Base-by-base conservation (phyloP, 2,113 vertebrate species). In the Eolophus roseicapilla region DNA sequence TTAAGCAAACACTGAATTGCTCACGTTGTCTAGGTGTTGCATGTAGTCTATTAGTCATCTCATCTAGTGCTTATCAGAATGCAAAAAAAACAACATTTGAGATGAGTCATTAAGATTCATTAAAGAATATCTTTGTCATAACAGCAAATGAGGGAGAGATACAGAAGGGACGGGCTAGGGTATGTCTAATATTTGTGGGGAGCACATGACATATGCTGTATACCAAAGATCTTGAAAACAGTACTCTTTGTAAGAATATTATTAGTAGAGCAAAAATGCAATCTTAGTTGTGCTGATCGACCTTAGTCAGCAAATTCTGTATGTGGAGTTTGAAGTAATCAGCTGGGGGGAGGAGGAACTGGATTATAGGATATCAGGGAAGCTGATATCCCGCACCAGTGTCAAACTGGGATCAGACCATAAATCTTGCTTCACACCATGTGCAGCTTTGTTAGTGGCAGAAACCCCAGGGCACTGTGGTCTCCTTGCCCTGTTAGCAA, bases 21-120 rank as follows among this genome's bases (percentile, higher is more conserved):
- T 93, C 91, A 95, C 7, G 35, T 95, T 93, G 91, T 95, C 94
- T 95, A 96, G 95, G 94, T 96, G 82, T 97, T 96, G 86, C 91
- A 94, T 78, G 62, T 62, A 92, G 78, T 14, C 55, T 80, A 33
- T 97, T 96, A 96, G 88, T 95, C 97, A 96, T 75, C 39, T 75
- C 1, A 18, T 90, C 75, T 75, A 86, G 69, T 64, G 27, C 86
- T 96, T 97, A 95, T 94, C 86, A 93, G 84, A 91, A 62, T 64
- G 95, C 57, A 53, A 92, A 87, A 95, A 95, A 93, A 91, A 60
- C 84, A 95, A 87, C 86, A 68, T 75, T 80, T 91, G 85, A 90
- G 59, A 49, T 97, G 92, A 95, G 46, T 96, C 94, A 97, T 94
- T 92, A 83, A 69, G 87, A 84, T 94, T 96, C 82, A 95, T 96